phyloP scores from a whole-genome alignment of 92 coral and sea anemone species.

The Porites cylindrica region DNA sequence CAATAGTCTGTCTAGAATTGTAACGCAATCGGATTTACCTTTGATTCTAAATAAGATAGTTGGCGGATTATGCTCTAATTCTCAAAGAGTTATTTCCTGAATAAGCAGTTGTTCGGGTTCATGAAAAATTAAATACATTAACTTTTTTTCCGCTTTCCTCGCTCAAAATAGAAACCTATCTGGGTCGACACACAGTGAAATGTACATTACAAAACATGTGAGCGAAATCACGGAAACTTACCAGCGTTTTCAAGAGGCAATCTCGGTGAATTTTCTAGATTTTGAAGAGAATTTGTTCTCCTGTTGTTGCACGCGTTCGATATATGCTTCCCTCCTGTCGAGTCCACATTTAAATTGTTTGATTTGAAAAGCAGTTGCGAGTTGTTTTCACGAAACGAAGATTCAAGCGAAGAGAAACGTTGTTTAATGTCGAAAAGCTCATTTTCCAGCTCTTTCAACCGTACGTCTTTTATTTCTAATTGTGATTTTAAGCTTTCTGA shows the following conservation, averaged over 20 bases:
- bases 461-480: constrained; percentile 82
- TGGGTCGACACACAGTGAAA: constrained; percentile 16
- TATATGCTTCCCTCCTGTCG: constrained; percentile 32
- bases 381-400: constrained; percentile 62
- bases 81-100: constrained; percentile 3
- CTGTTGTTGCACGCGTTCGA: constrained; percentile 10
- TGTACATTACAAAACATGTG: neutral
- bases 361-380: constrained; percentile 49
- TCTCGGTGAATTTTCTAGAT: constrained; percentile 29
- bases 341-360: constrained; percentile 34
- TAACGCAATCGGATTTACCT: constrained; percentile 41
- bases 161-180: neutral
- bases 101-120: neutral
- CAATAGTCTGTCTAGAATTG: constrained; percentile 38
- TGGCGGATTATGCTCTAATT: neutral
- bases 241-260: constrained; percentile 33
- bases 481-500: constrained; percentile 70
- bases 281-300: constrained; percentile 31
- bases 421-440: constrained; percentile 82
- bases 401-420: constrained; percentile 65
- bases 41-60: neutral
- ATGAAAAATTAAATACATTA: constrained; percentile 2
- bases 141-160: neutral
- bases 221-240: constrained; percentile 39
- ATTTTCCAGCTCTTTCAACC: constrained; percentile 77